These are phyloP conservation scores for Arrhopalites spinosus DNA, from an alignment of 2,888 invertebrate genomes.

Conservation along the genomic window DNA sequence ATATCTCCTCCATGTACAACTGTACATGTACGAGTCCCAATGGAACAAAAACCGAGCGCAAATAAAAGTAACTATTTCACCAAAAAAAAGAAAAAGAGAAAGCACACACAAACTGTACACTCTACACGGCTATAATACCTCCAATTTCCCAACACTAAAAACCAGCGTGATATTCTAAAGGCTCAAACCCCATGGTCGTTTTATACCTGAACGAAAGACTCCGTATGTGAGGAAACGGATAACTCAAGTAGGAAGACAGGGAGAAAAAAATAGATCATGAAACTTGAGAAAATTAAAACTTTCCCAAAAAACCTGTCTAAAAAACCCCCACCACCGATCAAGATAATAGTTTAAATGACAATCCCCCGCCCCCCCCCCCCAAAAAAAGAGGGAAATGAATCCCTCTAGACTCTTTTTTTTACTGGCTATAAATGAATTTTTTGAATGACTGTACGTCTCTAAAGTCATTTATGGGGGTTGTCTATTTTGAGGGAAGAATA, in stretches of 20 bases:
- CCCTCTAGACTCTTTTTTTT: background rate
- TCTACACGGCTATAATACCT: background rate
- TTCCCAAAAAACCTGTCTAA: background rate
- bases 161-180: background rate
- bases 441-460: background rate
- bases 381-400: background rate
- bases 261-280: conserved; percentile 1
- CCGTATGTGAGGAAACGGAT: background rate
- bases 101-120: conserved; percentile 26
- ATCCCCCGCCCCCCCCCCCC: no score
- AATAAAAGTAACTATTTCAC: conserved; percentile 1
- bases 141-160: no score
- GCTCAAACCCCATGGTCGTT: no score
- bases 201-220: background rate
- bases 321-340: no score
- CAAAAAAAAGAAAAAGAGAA: no score
- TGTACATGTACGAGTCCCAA: conserved; percentile 1
- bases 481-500: no score
- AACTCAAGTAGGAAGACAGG: background rate
- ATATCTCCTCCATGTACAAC: no score
- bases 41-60: background rate
- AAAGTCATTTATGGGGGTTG: background rate
- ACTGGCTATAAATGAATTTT: background rate
- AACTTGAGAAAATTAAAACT: conserved; percentile 19
- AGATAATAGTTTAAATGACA: no score